phyloP scores from a whole-genome alignment of 2,113 vertebrate species.

The Anolis carolinensis region DNA sequence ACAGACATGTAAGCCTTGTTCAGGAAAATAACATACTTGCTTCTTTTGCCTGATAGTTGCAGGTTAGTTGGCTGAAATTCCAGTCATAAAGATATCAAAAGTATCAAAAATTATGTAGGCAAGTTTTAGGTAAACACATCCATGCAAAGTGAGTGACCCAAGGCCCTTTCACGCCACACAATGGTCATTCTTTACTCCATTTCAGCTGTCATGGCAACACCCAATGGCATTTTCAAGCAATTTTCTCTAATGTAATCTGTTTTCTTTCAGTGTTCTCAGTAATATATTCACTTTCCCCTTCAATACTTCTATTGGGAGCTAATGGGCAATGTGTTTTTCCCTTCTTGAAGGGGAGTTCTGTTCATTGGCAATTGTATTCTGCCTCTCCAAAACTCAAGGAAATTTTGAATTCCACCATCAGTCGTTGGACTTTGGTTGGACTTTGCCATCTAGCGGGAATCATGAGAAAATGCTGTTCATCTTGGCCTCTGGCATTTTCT shows the following conservation, averaged over 20 bases:
- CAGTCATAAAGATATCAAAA: too few species aligned
- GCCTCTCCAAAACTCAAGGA: not conserved
- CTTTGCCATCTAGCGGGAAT: not conserved
- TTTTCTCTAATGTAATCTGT: not conserved
- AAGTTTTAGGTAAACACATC: too few species aligned
- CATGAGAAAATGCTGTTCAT: not conserved
- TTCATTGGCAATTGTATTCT: too few species aligned
- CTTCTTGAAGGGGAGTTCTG: not conserved
- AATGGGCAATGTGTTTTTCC: not conserved
- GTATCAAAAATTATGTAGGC: too few species aligned
- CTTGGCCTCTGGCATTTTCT: conserved; percentile 7
- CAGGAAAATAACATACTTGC: too few species aligned
- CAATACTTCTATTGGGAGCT: not conserved
- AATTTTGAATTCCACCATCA: not conserved
- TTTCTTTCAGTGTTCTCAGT: not conserved
- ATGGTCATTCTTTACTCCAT: too few species aligned
- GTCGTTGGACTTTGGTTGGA: not conserved
- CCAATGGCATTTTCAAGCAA: not conserved
- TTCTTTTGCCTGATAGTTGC: too few species aligned
- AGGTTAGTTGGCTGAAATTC: too few species aligned
- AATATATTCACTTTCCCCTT: not conserved
- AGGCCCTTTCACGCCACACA: too few species aligned
- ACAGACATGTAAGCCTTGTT: too few species aligned
- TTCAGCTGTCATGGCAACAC: too few species aligned
- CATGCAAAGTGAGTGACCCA: too few species aligned